Conservation (phyloP, 2,888 invertebrate genomes). For the Trissolcus japonicus region DNA sequence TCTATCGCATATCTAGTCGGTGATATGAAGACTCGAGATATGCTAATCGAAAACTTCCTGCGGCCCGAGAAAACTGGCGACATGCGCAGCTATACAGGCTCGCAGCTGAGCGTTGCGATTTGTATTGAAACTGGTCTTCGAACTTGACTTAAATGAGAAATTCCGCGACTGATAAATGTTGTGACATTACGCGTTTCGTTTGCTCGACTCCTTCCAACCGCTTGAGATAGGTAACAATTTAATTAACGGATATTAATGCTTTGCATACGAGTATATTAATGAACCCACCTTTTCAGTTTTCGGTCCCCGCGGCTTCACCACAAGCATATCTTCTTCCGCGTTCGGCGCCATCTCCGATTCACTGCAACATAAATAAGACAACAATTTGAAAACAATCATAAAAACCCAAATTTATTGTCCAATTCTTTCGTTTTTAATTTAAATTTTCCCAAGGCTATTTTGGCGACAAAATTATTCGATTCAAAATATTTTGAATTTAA, state of each 20-base stretch:
- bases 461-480: too few relatives aligned
- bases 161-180: conserved; percentile 53
- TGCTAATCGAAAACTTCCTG: conserved; percentile 69
- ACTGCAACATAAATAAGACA: conserved; percentile 63
- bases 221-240: conserved; percentile 41
- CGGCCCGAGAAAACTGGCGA: conserved; percentile 49
- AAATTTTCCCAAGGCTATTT: too few relatives aligned
- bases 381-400: too few relatives aligned
- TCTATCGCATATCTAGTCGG: conserved; percentile 47
- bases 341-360: conserved; percentile 76
- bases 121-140: conserved; percentile 15
- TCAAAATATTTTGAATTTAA: too few relatives aligned
- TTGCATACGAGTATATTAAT: conserved; percentile 23
- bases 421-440: too few relatives aligned
- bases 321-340: conserved; percentile 74
- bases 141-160: conserved; percentile 57
- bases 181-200: conserved; percentile 54
- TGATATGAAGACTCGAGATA: conserved; percentile 59
- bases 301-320: conserved; percentile 70
- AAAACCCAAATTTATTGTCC: too few relatives aligned
- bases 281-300: conserved; percentile 72
- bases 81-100: conserved; percentile 27
- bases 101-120: conserved; percentile 19
- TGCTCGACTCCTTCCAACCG: conserved; percentile 17
- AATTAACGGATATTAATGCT: conserved; percentile 42